A percentile compares a stretch with the other conserved stretches of the same genome.
phyloP scores from a whole-genome alignment of 2,113 vertebrate genomes.

The Xiphophorus couchianus region DNA sequence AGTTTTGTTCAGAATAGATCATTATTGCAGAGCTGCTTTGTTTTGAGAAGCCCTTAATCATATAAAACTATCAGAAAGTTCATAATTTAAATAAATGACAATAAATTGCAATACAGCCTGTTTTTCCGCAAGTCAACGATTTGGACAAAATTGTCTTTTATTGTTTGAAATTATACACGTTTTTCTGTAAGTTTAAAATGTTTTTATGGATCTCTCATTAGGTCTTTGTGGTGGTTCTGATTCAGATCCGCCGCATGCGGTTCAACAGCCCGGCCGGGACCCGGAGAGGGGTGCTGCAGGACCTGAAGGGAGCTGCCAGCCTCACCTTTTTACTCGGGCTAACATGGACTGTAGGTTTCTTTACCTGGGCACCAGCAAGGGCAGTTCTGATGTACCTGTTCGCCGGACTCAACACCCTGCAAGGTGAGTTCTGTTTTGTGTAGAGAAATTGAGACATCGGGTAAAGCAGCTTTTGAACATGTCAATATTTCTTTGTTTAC shows the following conservation, averaged over 20 bases:
- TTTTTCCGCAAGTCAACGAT: background rate
- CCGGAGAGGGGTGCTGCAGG: conserved; percentile 71
- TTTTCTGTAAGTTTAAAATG: too few species aligned
- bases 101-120: background rate
- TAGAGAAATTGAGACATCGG: background rate
- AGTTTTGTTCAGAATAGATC: background rate
- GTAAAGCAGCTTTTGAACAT: background rate
- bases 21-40: background rate
- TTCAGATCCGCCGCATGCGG: conserved; percentile 84
- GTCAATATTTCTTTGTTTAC: background rate
- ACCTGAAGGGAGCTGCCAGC: conserved; percentile 85
- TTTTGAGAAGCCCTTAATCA: background rate
- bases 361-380: conserved; percentile 83
- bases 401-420: conserved; percentile 87
- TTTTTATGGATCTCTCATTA: conserved; percentile 9
- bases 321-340: conserved; percentile 89
- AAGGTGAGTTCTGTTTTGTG: conserved; percentile 78
- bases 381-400: conserved; percentile 88
- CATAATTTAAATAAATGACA: background rate
- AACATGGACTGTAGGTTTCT: conserved; percentile 88
- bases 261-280: conserved; percentile 74
- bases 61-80: background rate
- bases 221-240: conserved; percentile 87
- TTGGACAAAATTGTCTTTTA: background rate
- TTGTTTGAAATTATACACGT: background rate